Base-by-base conservation (phyloP, 2,797 vertebrate species). In the Oryzias dopingdopingensis region DNA sequence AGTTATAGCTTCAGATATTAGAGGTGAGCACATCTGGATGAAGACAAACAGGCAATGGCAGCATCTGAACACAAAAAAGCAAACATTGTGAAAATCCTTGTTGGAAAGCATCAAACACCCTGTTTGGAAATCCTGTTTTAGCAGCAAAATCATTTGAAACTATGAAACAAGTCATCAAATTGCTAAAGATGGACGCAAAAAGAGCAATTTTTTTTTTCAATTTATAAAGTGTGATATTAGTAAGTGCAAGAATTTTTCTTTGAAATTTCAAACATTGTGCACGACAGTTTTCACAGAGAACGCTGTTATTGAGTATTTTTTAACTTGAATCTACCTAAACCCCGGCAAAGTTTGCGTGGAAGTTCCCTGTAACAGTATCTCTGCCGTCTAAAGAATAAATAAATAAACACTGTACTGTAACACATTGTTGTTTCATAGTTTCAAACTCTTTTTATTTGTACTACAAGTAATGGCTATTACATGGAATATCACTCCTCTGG, bases 61-160 rank as follows among this genome's bases (percentile, higher is more conserved):
- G 16, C n/a, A 50, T 50, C 59, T 42, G 43, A 65, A 65, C 74
- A 57, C 10, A 56, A 65, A 60, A 56, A 50, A 52, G 20, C 0
- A 58, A 52, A 79, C 69, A 77, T 66, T 80, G 72, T 80, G 67
- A 86, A 83, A 80, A 90, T 83, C 67, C 74, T 59, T 64, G 63
- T 49, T 20, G 29, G 62, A 62, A 67, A 10, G 18, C 56, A 68
- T 78, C 69, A 49, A n/a, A 69, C 74, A 48, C 32, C 78, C 84
- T 72, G 81, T 76, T 83, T 83, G 78, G 75, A 86, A 85, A 81
- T 88, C 84, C 84, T 84, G 74, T 89, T 88, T 88, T 92, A 93
- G 92, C 92, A 93, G 92, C 92, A 89, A 89, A 88, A 89, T 70
- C 69, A 90, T 92, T 90, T 91, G 90, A 92, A 93, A 86, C 91